phyloP scores from a whole-genome alignment of 2,888 invertebrate species.

The Hipparchia semele region DNA sequence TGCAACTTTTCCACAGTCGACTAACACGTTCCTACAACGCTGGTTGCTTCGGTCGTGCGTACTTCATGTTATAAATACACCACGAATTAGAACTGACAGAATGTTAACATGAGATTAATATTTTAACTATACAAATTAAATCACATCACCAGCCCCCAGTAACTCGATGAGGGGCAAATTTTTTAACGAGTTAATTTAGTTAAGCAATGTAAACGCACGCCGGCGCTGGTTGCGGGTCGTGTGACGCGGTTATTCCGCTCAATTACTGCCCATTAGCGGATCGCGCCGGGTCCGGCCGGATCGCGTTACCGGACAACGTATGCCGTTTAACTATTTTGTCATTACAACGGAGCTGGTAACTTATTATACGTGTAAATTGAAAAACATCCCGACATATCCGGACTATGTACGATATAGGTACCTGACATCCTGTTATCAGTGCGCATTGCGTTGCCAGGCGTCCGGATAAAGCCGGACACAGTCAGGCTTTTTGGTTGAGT shows the following conservation, averaged over 20 bases:
- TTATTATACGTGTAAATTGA: too few relatives aligned
- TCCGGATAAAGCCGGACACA: too few relatives aligned
- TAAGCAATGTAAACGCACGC: slow-evolving; percentile 57
- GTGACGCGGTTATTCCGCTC: slow-evolving; percentile 68
- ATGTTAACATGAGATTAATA: slow-evolving; percentile 7
- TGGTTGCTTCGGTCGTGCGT: too few relatives aligned
- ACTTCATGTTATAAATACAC: too few relatives aligned
- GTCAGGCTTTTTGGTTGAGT: too few relatives aligned
- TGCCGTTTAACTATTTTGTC: slow-evolving; percentile 4
- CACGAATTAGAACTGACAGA: too few relatives aligned
- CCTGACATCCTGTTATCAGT: too few relatives aligned
- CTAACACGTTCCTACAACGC: too few relatives aligned
- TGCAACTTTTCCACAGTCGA: too few relatives aligned
- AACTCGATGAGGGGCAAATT: slow-evolving; percentile 32
- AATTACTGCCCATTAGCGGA: slow-evolving; percentile 69
- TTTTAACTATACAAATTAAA: slow-evolving; percentile 21
- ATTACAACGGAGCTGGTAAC: not conserved
- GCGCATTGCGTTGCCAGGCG: too few relatives aligned
- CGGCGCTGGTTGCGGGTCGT: slow-evolving; percentile 48
- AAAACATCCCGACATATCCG: too few relatives aligned
- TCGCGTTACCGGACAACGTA: slow-evolving; percentile 50
- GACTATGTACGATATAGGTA: too few relatives aligned
- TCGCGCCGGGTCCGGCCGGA: slow-evolving; percentile 56
- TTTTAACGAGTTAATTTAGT: slow-evolving; percentile 42
- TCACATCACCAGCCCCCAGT: slow-evolving; percentile 23